Percentiles rank a stretch among this genome's conserved stretches.
These are phyloP conservation scores for Hyaena hyaena DNA, from an alignment of 2,113 vertebrate genomes.

Conservation along the genomic window DNA sequence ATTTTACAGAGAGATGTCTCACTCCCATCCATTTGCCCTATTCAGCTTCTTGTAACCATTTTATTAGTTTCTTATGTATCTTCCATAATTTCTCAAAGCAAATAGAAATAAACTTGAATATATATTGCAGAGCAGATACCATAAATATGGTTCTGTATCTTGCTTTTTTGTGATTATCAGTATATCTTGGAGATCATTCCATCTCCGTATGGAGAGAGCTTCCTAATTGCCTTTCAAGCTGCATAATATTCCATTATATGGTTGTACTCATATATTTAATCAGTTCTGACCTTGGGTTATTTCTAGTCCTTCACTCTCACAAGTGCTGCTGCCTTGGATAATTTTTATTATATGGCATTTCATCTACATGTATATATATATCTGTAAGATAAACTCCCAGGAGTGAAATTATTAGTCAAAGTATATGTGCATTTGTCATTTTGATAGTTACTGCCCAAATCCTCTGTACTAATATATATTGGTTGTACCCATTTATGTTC, in stretches of 20 bases:
- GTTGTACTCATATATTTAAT: neutral
- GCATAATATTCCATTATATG: neutral
- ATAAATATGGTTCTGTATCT: neutral
- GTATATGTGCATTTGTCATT: neutral
- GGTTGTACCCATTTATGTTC: neutral
- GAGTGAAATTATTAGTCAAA: neutral
- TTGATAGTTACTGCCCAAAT: neutral
- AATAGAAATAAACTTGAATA: neutral
- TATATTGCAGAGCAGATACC: neutral
- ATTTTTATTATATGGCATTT: neutral
- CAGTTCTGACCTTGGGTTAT: neutral
- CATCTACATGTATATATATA: neutral
- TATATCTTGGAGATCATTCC: neutral
- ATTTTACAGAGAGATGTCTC: neutral
- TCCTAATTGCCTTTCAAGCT: slow-evolving; percentile 9
- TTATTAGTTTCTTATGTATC: neutral
- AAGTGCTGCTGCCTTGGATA: neutral
- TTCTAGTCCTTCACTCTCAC: neutral
- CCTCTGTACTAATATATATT: neutral
- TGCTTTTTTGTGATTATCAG: neutral
- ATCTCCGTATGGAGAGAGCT: neutral
- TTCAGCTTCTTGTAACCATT: neutral
- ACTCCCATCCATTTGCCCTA: neutral
- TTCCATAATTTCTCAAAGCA: slow-evolving; percentile 15
- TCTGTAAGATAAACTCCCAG: neutral